phyloP scores from a whole-genome alignment of 92 coral and sea anemone genomes.

The Epizoanthus illoricatus region DNA sequence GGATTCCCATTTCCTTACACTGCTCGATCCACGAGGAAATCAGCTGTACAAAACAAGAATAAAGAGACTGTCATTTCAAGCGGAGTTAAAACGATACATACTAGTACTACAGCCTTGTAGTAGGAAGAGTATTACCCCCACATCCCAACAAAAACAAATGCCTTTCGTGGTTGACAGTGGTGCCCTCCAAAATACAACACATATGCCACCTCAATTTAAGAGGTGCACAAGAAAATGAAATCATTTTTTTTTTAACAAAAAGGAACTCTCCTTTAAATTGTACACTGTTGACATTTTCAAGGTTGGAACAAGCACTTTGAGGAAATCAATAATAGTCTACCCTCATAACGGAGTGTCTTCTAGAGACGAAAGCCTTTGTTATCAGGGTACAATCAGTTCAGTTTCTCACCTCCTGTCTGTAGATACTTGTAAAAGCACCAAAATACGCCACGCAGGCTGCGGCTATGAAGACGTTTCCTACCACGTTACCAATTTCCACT shows the following conservation, averaged over 20 bases:
- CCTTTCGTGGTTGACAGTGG: too few relatives aligned
- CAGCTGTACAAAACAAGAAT: conserved; percentile 43
- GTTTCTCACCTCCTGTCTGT: conserved; percentile 77
- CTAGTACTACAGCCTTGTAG: too few relatives aligned
- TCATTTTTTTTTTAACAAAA: too few relatives aligned
- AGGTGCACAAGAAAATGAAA: too few relatives aligned
- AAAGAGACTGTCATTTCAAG: neutral
- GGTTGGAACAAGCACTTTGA: too few relatives aligned
- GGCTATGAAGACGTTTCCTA: conserved; percentile 96
- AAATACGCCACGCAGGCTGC: conserved; percentile 99
- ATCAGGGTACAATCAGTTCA: neutral
- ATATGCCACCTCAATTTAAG: too few relatives aligned
- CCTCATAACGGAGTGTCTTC: neutral
- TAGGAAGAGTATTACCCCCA: too few relatives aligned
- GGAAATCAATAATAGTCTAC: neutral
- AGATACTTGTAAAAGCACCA: conserved; percentile 93
- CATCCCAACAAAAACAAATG: too few relatives aligned
- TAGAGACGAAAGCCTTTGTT: neutral
- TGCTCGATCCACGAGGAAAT: conserved; percentile 89
- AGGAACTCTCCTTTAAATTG: too few relatives aligned
- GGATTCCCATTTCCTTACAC: conserved; percentile 87
- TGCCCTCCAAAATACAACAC: too few relatives aligned
- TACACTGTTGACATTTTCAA: too few relatives aligned
- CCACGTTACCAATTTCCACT: conserved; percentile 95
- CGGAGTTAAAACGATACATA: too few relatives aligned